These are phyloP conservation scores for Tragelaphus scriptus DNA, from an alignment of 2,113 vertebrate genomes.

Conservation along the genomic window DNA sequence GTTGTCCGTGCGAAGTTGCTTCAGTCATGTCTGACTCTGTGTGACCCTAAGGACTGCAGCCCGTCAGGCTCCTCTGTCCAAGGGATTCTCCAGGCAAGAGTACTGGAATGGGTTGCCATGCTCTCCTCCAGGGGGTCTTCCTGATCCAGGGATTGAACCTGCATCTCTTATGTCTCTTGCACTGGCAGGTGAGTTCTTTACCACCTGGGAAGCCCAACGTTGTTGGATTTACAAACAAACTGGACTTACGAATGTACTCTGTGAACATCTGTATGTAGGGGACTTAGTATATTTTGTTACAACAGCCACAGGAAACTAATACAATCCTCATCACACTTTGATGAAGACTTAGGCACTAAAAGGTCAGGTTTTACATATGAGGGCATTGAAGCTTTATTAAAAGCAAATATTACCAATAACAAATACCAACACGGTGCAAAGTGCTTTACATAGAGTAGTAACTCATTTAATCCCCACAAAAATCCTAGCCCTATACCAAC, in stretches of 20 bases:
- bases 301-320: background rate
- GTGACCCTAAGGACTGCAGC: background rate
- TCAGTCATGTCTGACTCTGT: background rate
- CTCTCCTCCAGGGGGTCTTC: background rate
- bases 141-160: background rate
- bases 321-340: background rate
- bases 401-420: background rate
- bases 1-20: accelerated
- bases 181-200: background rate
- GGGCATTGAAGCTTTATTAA: background rate
- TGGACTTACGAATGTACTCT: background rate
- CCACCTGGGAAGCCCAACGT: background rate
- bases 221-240: background rate
- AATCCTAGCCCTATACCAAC: background rate
- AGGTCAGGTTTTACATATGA: background rate
- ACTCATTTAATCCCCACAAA: background rate
- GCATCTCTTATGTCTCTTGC: background rate
- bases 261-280: background rate
- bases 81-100: background rate
- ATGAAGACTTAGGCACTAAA: background rate
- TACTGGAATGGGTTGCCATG: background rate
- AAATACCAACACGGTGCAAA: background rate
- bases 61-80: background rate
- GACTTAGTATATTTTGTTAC: background rate
- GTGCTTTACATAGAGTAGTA: background rate